Conservation (phyloP, 2,797 vertebrate genomes). For the Cottoperca gobio region DNA sequence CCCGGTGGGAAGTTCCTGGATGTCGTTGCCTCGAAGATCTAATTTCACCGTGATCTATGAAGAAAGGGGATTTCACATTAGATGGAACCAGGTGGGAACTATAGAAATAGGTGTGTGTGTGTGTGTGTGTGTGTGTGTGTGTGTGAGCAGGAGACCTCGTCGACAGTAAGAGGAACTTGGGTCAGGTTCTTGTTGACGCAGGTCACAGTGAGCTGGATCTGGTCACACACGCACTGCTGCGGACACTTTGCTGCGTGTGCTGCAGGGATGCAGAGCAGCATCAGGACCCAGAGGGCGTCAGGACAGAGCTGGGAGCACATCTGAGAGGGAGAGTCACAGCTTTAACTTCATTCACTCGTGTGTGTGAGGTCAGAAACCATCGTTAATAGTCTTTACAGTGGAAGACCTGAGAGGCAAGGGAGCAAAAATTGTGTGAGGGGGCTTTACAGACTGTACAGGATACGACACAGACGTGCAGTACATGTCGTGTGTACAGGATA, state of each 20-base stretch:
- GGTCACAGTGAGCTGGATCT: slow-evolving; percentile 85
- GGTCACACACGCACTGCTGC: slow-evolving; percentile 88
- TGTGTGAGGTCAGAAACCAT: no score
- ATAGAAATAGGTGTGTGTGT: not conserved
- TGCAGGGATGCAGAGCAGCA: slow-evolving; percentile 51
- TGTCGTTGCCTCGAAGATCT: slow-evolving; percentile 88
- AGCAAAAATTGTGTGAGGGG: no score
- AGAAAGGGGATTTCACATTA: not conserved
- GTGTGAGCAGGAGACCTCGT: slow-evolving; percentile 84
- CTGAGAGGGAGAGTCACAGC: slow-evolving; percentile 32
- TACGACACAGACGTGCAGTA: no score
- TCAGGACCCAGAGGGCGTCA: slow-evolving; percentile 51
- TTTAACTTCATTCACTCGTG: no score
- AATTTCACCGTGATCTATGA: slow-evolving; percentile 90
- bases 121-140: not conserved
- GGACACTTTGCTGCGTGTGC: slow-evolving; percentile 82
- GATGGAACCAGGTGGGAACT: not conserved
- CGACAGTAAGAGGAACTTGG: slow-evolving; percentile 83
- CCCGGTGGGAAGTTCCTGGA: slow-evolving; percentile 82
- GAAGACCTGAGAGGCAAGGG: no score
- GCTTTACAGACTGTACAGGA: no score
- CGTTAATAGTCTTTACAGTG: no score
- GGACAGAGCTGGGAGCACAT: slow-evolving; percentile 57
- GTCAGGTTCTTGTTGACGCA: slow-evolving; percentile 90
- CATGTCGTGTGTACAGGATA: no score